These are phyloP conservation scores for Elanoides forficatus DNA, from an alignment of 2,113 vertebrate species.

Conservation along the genomic window DNA sequence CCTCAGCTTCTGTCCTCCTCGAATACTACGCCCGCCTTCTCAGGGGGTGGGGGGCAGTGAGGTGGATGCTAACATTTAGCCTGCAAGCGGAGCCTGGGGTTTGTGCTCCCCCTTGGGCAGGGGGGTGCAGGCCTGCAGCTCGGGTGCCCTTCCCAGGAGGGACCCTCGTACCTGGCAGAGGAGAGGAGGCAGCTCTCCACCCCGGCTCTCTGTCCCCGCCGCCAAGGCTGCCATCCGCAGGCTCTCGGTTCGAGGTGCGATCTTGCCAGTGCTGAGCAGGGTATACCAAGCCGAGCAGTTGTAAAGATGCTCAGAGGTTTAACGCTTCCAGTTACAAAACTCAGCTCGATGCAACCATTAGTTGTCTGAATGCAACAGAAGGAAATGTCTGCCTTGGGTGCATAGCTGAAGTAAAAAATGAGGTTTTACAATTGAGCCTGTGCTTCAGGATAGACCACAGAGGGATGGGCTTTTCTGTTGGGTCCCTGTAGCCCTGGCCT, in stretches of 20 bases:
- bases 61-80: fast-evolving
- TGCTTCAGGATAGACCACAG: not conserved
- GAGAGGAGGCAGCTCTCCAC: too few species aligned
- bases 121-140: not conserved
- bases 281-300: not conserved
- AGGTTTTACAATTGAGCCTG: fast-evolving
- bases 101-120: fast-evolving
- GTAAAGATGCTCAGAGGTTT: not conserved
- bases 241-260: fast-evolving
- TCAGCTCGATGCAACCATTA: not conserved
- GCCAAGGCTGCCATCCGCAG: not conserved
- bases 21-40: fast-evolving
- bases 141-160: not conserved
- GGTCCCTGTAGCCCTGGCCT: not conserved
- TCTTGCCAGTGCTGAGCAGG: not conserved
- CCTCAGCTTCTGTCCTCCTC: not conserved
- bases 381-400: not conserved
- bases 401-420: not conserved
- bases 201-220: not conserved
- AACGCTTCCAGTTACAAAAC: not conserved
- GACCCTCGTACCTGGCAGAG: fast-evolving
- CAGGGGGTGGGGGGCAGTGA: fast-evolving
- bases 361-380: not conserved
- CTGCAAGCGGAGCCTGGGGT: not conserved
- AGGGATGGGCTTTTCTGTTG: not conserved